Conservation (phyloP, 2,797 vertebrate genomes). For the Intellagama lesueurii region DNA sequence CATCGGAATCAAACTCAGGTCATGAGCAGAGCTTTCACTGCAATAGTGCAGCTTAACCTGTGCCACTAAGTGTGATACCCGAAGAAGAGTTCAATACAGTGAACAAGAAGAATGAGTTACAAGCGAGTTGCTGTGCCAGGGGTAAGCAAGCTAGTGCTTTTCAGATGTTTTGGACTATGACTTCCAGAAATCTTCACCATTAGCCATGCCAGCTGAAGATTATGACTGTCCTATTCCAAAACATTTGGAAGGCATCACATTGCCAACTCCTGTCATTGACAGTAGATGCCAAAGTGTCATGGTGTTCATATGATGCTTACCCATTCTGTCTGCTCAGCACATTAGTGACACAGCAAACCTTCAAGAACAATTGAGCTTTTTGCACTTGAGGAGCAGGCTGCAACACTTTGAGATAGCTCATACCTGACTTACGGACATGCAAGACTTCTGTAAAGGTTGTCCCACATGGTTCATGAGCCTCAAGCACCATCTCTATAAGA, state of each 20-base stretch:
- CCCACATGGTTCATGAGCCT: background rate
- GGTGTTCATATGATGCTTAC: background rate
- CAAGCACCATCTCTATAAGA: background rate
- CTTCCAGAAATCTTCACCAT: background rate
- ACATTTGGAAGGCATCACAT: background rate
- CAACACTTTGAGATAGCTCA: background rate
- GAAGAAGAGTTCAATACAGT: background rate
- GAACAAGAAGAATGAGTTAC: constrained; percentile 32
- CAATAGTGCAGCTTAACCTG: too few relatives aligned
- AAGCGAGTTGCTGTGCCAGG: background rate
- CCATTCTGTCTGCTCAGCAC: background rate
- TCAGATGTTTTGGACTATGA: background rate
- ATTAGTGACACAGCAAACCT: background rate
- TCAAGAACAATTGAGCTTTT: background rate
- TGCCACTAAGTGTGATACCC: background rate
- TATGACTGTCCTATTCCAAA: background rate
- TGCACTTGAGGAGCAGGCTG: background rate
- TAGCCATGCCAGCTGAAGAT: background rate
- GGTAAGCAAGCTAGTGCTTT: background rate
- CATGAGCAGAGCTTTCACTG: too few relatives aligned
- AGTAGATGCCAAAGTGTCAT: background rate
- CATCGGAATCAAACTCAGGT: too few relatives aligned
- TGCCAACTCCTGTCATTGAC: background rate
- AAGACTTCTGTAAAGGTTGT: background rate
- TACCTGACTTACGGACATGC: background rate